Evolutionary conservation across 2,888 invertebrate genomes (phyloP).

Genomic region (Ischnura elegans): DNA sequence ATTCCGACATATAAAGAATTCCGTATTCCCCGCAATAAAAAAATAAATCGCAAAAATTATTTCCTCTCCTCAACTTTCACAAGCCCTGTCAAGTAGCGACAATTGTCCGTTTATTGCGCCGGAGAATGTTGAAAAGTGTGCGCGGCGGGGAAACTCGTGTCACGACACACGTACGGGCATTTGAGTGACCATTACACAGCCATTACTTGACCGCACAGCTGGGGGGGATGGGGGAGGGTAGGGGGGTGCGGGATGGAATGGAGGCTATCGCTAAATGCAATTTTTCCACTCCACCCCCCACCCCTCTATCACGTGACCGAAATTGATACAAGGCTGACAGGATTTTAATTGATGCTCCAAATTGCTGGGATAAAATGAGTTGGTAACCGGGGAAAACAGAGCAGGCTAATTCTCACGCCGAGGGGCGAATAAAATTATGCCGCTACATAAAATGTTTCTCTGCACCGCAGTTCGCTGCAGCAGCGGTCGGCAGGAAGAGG

Average conservation of each 20-base stretch:
- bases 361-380: slow-evolving; percentile 24
- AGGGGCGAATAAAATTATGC: background rate
- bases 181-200: background rate
- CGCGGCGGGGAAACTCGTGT: background rate
- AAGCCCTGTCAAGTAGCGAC: too few relatives aligned
- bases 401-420: background rate
- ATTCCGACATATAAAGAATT: too few relatives aligned
- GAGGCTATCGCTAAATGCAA: background rate
- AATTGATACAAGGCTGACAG: slow-evolving; percentile 31
- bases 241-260: too few relatives aligned
- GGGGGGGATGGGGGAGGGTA: background rate
- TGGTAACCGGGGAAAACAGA: background rate
- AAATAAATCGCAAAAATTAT: too few relatives aligned
- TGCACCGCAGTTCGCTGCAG: background rate
- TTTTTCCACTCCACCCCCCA: background rate
- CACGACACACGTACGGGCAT: background rate
- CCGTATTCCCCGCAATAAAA: too few relatives aligned
- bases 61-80: too few relatives aligned
- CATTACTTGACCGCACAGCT: slow-evolving; percentile 3
- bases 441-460: background rate
- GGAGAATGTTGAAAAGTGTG: background rate
- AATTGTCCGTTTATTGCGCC: too few relatives aligned
- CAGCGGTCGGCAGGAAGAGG: too few relatives aligned
- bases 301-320: background rate
- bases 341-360: slow-evolving; percentile 27